Evolutionary conservation across 2,797 vertebrate genomes (phyloP), one percentile per base, ranked within the genome.

Genomic region (Poeciliopsis infans): DNA sequence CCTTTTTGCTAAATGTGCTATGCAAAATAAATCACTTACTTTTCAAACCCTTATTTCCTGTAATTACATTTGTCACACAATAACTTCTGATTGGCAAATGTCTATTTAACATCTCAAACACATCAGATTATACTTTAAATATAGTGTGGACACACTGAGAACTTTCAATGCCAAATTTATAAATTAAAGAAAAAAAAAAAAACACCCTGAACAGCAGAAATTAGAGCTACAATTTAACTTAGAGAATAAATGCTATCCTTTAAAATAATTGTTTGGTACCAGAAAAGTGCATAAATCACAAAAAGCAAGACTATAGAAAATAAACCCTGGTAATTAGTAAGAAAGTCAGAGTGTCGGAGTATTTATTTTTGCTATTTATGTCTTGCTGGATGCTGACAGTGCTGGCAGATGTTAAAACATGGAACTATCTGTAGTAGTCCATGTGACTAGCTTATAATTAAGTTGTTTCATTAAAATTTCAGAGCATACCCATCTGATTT

Each of bases 381-480:
- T 79, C 74, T 73, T 79, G 75, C 51, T 55, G 72, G 59, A 72
- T 72, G 23, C 68, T 79, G 31, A 31, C 39, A 43, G 25, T 23
- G 25, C 61, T 79, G 59, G 77, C 51, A 81, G 51, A 79, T 77
- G 74, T 79, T 79, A 75, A 80, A 79, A 66, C 72, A 83, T 53
- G 41, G 75, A 84, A 46, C 71, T 46, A 53, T 51, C 66, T 76
- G 49, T 10, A 78, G 33, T 66, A n/a, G 70, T 71, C 74, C 72
- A 57, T 57, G 68, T 76, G 51, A 49, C 43, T 33, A 57, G 66
- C 31, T 77, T 23, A 64, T 33, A 69, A n/a, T 76, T 79, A 55
- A 41, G 23, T 83, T 69, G 59, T 76, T 83, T 80, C 66, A 81
- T 79, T 66, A 81, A 84, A 81, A 59, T 79, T 78, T 83, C 18